These are phyloP conservation scores for Podiceps cristatus DNA, from an alignment of 2,113 vertebrate genomes.

Conservation along the genomic window DNA sequence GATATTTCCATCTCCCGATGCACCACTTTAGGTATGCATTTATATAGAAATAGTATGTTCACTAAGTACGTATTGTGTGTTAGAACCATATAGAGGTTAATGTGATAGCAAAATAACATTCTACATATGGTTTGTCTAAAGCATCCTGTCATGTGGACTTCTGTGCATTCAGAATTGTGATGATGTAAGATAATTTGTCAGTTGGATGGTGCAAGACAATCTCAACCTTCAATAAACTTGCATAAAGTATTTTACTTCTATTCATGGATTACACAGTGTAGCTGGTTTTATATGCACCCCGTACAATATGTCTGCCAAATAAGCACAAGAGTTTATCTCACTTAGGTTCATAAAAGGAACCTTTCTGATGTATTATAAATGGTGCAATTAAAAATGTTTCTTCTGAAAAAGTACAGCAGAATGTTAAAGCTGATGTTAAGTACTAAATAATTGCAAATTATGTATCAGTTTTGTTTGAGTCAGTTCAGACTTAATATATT, in stretches of 20 bases:
- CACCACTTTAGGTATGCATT: conserved; percentile 25
- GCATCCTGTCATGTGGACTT: conserved; percentile 47
- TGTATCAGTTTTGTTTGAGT: conserved; percentile 51
- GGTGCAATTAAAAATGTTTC: conserved; percentile 45
- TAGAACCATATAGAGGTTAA: conserved; percentile 27
- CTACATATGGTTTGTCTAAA: conserved; percentile 23
- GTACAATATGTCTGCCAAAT: conserved; percentile 10
- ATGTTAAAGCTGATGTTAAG: conserved; percentile 47
- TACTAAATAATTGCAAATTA: conserved; percentile 36
- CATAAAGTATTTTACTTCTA: conserved; percentile 22
- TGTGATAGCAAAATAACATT: neutral
- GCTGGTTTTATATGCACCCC: conserved; percentile 10
- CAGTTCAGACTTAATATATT: conserved; percentile 46
- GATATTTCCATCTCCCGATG: conserved; percentile 25
- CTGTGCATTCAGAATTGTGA: conserved; percentile 56
- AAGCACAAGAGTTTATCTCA: conserved; percentile 49
- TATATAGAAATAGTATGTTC: conserved; percentile 7
- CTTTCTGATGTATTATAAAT: conserved; percentile 52
- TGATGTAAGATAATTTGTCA: conserved; percentile 64
- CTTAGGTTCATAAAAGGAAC: conserved; percentile 10
- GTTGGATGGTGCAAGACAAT: conserved; percentile 21
- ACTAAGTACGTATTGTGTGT: conserved; percentile 19
- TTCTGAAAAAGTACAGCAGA: conserved; percentile 28
- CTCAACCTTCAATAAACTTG: conserved; percentile 46
- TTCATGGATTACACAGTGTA: neutral